These are phyloP conservation scores for Ganaspis brasiliensis DNA, from an alignment of 2,888 invertebrate genomes.

Conservation along the genomic window DNA sequence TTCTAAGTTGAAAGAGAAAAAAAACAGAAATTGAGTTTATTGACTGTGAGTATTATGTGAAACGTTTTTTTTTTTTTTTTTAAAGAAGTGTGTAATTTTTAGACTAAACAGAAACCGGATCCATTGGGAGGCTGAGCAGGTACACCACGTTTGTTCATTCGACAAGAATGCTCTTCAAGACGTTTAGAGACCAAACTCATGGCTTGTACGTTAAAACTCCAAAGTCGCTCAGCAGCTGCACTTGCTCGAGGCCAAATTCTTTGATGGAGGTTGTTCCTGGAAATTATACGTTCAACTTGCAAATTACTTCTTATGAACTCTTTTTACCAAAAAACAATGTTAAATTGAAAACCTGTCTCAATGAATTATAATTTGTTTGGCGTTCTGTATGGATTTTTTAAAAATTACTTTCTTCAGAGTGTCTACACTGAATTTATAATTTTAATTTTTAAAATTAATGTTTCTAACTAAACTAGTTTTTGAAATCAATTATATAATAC, in stretches of 20 bases:
- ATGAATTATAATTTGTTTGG: no score
- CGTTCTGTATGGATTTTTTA: no score
- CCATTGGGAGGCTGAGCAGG: conserved; percentile 85
- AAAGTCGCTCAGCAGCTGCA: conserved; percentile 92
- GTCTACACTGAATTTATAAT: no score
- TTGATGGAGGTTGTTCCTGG: conserved; percentile 72
- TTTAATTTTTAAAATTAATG: no score
- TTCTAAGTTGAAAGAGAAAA: no score
- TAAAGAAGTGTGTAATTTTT: background rate
- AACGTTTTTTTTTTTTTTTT: background rate
- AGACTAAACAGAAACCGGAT: conserved; percentile 82
- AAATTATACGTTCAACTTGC: conserved; percentile 26
- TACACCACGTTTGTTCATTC: conserved; percentile 85
- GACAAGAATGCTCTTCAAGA: conserved; percentile 87
- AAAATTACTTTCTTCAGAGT: no score
- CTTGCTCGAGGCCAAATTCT: conserved; percentile 93
- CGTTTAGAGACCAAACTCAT: conserved; percentile 82
- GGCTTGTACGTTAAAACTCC: conserved; percentile 80
- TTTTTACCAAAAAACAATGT: no score
- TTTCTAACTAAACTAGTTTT: no score
- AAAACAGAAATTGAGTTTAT: no score
- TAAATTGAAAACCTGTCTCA: no score
- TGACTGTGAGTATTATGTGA: no score
- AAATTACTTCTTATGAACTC: background rate
- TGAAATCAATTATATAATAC: no score